phyloP scores from a whole-genome alignment of 2,113 vertebrate genomes.

The Megaleporinus macrocephalus region DNA sequence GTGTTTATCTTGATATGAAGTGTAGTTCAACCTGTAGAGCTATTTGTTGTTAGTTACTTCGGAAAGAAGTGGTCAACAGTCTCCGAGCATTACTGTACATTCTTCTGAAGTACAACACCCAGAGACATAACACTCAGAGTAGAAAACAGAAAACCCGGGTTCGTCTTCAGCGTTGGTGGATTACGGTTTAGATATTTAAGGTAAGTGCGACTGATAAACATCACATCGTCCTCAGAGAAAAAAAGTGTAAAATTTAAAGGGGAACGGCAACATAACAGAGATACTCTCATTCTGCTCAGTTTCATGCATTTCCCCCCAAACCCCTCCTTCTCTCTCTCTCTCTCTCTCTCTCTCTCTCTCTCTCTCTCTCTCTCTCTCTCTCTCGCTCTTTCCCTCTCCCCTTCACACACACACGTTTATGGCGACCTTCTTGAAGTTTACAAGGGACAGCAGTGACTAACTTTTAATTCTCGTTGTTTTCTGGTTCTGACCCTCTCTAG shows the following conservation, averaged over 20 bases:
- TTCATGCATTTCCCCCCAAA: conserved; percentile 40
- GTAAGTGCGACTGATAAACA: not conserved
- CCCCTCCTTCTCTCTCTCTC: conserved; percentile 47
- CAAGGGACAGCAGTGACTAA: conserved; percentile 65
- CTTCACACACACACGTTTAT: conserved; percentile 29
- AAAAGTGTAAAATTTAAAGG: conserved; percentile 14
- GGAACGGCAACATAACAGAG: conserved; percentile 2
- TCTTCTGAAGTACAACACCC: not conserved
- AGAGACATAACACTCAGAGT: not conserved
- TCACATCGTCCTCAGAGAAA: not conserved
- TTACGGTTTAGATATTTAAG: not conserved
- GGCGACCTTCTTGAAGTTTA: conserved; percentile 67
- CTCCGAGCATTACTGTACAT: not conserved
- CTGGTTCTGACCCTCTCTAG: conserved; percentile 33
- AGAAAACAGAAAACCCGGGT: not conserved
- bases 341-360: conserved; percentile 19
- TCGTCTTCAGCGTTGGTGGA: not conserved
- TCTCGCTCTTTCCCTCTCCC: conserved; percentile 34
- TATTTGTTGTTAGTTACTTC: not conserved
- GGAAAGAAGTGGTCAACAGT: not conserved
- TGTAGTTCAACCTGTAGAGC: too few species aligned
- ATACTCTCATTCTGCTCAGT: conserved; percentile 8
- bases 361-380: conserved; percentile 3
- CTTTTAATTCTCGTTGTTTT: conserved; percentile 70
- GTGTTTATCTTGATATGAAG: too few species aligned